Evolutionary conservation across 2,888 invertebrate species (phyloP).

Genomic region (Dryadula phaetusa): DNA sequence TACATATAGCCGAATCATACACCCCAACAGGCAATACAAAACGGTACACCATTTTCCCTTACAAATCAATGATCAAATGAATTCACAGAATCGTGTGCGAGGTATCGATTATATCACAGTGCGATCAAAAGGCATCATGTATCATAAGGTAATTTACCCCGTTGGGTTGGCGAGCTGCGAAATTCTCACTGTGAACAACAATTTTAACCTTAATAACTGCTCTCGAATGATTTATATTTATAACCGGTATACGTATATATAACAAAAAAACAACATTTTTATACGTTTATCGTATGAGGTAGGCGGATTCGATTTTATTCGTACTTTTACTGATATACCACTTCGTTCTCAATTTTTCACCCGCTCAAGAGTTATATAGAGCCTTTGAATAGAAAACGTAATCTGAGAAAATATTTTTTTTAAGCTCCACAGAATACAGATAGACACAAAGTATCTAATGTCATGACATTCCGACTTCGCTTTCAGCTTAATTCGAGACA

Average conservation of each 20-base stretch:
- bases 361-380: too few relatives aligned
- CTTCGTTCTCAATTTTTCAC: background rate
- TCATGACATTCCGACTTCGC: too few relatives aligned
- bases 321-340: background rate
- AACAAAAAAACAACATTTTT: background rate
- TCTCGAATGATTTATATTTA: slow-evolving; percentile 31
- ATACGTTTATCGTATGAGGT: background rate
- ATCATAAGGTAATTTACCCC: slow-evolving; percentile 22
- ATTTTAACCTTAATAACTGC: slow-evolving; percentile 32
- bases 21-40: background rate
- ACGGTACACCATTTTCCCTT: background rate
- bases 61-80: background rate
- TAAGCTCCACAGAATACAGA: too few relatives aligned
- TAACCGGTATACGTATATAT: slow-evolving; percentile 21
- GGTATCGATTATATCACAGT: slow-evolving; percentile 23
- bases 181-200: slow-evolving; percentile 28
- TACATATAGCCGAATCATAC: background rate
- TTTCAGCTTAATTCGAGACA: too few relatives aligned
- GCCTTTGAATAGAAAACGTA: too few relatives aligned
- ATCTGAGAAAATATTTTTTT: too few relatives aligned
- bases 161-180: slow-evolving; percentile 26
- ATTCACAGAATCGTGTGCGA: slow-evolving; percentile 18
- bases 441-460: too few relatives aligned
- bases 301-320: background rate
- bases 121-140: slow-evolving; percentile 26